Evolutionary conservation across 2,113 vertebrate species (phyloP).

Genomic region (Mugil cephalus): DNA sequence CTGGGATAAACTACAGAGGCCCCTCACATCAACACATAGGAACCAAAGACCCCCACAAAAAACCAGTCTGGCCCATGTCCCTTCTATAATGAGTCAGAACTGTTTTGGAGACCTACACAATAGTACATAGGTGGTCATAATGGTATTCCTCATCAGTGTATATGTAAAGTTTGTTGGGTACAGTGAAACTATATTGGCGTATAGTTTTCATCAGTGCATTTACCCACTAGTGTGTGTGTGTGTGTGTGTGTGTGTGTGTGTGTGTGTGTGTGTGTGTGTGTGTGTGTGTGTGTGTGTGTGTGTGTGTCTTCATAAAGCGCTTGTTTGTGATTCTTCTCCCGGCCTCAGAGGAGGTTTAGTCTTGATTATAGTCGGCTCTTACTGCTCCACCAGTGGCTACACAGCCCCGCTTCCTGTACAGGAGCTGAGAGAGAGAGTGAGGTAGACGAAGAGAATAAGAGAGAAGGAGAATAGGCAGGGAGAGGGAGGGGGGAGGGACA

Average conservation of each 20-base stretch:
- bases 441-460: slow-evolving; percentile 12
- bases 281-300: not conserved
- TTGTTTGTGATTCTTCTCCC: slow-evolving; percentile 24
- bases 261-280: no score
- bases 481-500: not conserved
- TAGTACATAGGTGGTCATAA: no score
- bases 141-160: no score
- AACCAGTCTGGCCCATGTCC: no score
- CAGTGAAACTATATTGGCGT: no score
- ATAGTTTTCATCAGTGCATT: not conserved
- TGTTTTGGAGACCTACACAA: no score
- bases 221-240: not conserved
- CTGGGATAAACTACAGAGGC: no score
- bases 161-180: no score
- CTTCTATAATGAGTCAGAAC: no score
- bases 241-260: no score
- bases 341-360: slow-evolving; percentile 38
- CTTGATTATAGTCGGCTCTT: slow-evolving; percentile 55
- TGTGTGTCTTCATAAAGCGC: slow-evolving; percentile 22
- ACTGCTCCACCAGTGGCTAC: slow-evolving; percentile 2
- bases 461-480: not conserved
- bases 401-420: slow-evolving; percentile 14
- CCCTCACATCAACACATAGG: no score
- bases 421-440: not conserved
- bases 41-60: no score